phyloP scores from a whole-genome alignment of 2,797 vertebrate genomes.

The Jordanella pulchra region DNA sequence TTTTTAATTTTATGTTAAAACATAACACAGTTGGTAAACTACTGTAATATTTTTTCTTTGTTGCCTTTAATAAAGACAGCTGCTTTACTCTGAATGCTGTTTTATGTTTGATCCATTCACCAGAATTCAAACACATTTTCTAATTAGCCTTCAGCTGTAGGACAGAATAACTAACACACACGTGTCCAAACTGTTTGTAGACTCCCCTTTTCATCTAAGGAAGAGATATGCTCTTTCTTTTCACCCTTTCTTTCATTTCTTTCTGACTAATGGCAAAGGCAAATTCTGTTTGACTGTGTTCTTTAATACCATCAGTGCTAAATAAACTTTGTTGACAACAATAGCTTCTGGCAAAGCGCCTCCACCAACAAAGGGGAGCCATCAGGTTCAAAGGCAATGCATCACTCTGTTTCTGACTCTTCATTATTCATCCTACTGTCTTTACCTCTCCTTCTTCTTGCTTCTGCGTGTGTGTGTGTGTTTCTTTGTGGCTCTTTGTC shows the following conservation, averaged over 20 bases:
- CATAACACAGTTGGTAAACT: slow-evolving; percentile 38
- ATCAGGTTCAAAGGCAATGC: slow-evolving; percentile 85
- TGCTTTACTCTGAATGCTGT: slow-evolving; percentile 39
- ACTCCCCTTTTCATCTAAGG: slow-evolving; percentile 73
- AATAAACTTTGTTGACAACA: slow-evolving; percentile 83
- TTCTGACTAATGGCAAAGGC: slow-evolving; percentile 64
- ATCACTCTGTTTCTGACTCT: slow-evolving; percentile 76
- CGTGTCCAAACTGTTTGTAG: slow-evolving; percentile 60
- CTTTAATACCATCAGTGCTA: slow-evolving; percentile 79
- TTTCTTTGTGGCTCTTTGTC: slow-evolving; percentile 80
- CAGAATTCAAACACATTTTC: slow-evolving; percentile 54
- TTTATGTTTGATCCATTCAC: slow-evolving; percentile 62
- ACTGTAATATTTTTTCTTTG: slow-evolving; percentile 35
- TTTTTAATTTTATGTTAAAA: slow-evolving; percentile 14
- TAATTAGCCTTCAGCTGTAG: slow-evolving; percentile 65
- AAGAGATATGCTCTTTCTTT: slow-evolving; percentile 64
- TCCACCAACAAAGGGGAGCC: slow-evolving; percentile 76
- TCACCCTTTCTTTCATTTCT: slow-evolving; percentile 62
- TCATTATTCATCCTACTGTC: slow-evolving; percentile 79
- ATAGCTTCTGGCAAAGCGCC: slow-evolving; percentile 79
- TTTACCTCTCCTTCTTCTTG: slow-evolving; percentile 74
- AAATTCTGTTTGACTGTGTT: slow-evolving; percentile 66
- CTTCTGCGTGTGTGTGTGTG: slow-evolving; percentile 56
- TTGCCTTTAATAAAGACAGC: slow-evolving; percentile 55
- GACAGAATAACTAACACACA: slow-evolving; percentile 46